phyloP scores from a whole-genome alignment of 2,113 vertebrate species.

The Aegotheles bennettii region DNA sequence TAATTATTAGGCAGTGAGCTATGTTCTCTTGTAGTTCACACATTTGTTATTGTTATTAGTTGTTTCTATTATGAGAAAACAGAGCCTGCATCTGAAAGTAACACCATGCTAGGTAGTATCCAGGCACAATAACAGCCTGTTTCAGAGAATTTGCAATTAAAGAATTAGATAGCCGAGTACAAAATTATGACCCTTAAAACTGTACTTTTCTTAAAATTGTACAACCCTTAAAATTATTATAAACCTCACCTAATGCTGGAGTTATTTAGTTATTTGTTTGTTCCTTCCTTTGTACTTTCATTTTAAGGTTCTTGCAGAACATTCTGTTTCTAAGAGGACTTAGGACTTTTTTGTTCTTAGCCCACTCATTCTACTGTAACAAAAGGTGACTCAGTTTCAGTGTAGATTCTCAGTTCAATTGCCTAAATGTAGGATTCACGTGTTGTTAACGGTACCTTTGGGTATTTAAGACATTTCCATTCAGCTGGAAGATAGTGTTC shows the following conservation, averaged over 20 bases:
- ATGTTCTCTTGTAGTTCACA: neutral
- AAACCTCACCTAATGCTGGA: neutral
- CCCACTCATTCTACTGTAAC: neutral
- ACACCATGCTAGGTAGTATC: neutral
- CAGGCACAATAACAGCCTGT: neutral
- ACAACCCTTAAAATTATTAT: neutral
- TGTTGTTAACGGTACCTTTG: neutral
- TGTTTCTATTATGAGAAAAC: neutral
- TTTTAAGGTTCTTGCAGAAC: neutral
- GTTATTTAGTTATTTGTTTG: neutral
- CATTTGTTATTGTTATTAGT: neutral
- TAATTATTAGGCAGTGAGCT: neutral
- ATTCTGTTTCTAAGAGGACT: neutral
- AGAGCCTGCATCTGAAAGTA: neutral
- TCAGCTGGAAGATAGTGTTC: neutral
- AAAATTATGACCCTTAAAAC: constrained; percentile 13
- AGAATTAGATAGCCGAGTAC: neutral
- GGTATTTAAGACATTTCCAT: neutral
- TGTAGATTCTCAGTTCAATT: neutral
- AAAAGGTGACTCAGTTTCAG: neutral
- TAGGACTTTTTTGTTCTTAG: neutral
- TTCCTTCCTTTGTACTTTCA: neutral
- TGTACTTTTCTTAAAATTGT: neutral
- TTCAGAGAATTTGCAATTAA: constrained; percentile 17
- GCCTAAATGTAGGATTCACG: neutral